Evolutionary conservation across 2,888 invertebrate genomes (phyloP), one percentile per base, ranked within the genome.

Genomic region (Brachylomia viminalis): DNA sequence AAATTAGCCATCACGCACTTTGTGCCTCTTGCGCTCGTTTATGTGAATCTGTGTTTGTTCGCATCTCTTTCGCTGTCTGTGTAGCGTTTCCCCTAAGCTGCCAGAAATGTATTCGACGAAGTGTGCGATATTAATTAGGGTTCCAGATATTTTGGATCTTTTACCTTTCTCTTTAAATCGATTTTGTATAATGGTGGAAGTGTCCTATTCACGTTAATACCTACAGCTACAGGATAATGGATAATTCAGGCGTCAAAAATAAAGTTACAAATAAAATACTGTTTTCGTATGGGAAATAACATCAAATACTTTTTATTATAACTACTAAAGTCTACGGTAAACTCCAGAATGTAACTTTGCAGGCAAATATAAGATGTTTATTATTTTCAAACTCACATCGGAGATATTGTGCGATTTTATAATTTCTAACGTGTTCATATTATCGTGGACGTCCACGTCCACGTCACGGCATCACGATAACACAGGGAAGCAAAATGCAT

Each of bases 91-190:
- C 73, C 4, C 77, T 77, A 84, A 42, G 15, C 42, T 66, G 59
- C 15, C 62, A 74, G 47, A 71, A 59, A 64, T 73, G 71, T 68
- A 72, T 72, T 73, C 75, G 49, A 38, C 75, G 72, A 71, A 84
- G 77, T 84, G 82, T 84, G 84, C 85, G 81, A 84, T 83, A 85
- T 88, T 88, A 87, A 88, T 88, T 86, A 87, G 76, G 67, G 66
- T 7, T 73, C 54, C 49, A 72, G 30, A 86, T 80, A 75, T 77
- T 77, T 72, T 61, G 66, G 38, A 74, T 62, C 58, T 65, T 72
- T 59, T 33, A 59, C 54, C 30, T 71, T 56, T 52, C 58, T 54
- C 52, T 54, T 56, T 15, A 54, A 49, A 45, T 10, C 11, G 56
- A 68, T 72, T 74, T 58, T 61, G 8, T 59, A 20, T 58, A 45